Evolutionary conservation across 2,797 vertebrate species (phyloP).

Genomic region (Urocyon cinereoargenteus): DNA sequence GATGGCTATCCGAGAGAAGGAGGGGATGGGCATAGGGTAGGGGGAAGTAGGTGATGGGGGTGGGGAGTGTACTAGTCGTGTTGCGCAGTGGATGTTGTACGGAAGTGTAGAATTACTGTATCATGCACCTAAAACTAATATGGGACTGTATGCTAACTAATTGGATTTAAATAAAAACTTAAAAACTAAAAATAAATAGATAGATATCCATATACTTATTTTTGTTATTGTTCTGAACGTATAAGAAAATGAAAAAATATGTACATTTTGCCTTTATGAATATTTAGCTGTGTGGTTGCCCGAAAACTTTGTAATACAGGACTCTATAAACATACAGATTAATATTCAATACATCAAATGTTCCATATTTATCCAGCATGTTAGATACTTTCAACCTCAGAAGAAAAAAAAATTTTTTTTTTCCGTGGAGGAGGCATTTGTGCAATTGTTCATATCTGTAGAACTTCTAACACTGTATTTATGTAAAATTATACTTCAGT

Average conservation of each 20-base stretch:
- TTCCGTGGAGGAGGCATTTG: conserved; percentile 62
- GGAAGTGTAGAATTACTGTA: neutral
- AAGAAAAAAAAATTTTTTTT: conserved; percentile 13
- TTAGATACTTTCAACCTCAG: conserved; percentile 67
- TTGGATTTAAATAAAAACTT: neutral
- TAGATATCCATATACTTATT: neutral
- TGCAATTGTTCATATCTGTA: conserved; percentile 76
- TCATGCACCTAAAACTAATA: neutral
- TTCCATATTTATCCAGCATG: conserved; percentile 68
- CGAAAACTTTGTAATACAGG: conserved; percentile 51
- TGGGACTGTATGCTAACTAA: neutral
- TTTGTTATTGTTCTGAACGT: conserved; percentile 42
- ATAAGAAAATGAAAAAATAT: conserved; percentile 63
- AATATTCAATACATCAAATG: conserved; percentile 68
- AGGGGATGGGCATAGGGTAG: too few species aligned
- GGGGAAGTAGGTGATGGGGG: neutral
- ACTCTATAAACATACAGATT: conserved; percentile 67
- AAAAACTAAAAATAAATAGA: neutral
- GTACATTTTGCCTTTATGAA: conserved; percentile 56
- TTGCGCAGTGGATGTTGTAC: neutral
- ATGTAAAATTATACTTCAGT: conserved; percentile 80
- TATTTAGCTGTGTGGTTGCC: conserved; percentile 57
- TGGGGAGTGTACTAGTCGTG: neutral
- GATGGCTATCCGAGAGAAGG: neutral
- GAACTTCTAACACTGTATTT: conserved; percentile 80